Evolutionary conservation across 2,113 vertebrate genomes (phyloP).

Genomic region (Entelurus aequoreus): DNA sequence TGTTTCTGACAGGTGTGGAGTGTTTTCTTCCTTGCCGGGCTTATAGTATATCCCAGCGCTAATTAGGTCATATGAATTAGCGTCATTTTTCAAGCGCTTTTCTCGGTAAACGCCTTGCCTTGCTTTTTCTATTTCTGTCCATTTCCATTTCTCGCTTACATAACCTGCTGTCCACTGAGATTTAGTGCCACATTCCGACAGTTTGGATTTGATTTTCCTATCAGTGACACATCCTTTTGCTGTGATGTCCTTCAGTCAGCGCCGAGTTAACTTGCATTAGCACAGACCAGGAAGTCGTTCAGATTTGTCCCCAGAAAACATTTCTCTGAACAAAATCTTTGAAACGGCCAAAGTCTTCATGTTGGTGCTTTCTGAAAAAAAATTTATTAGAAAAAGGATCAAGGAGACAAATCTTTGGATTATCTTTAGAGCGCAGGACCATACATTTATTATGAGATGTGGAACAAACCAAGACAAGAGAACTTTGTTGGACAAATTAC

Average conservation of each 20-base stretch:
- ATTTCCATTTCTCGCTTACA: neutral
- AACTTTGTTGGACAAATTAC: neutral
- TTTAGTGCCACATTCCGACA: neutral
- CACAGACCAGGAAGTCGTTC: neutral
- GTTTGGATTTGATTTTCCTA: neutral
- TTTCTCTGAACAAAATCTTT: no score
- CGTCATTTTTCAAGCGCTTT: neutral
- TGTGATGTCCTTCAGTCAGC: neutral
- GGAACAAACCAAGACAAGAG: neutral
- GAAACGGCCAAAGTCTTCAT: neutral
- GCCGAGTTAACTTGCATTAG: neutral
- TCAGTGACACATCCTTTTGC: neutral
- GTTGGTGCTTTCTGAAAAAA: neutral
- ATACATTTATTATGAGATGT: constrained; percentile 1
- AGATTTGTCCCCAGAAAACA: neutral
- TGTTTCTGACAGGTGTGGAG: constrained; percentile 22
- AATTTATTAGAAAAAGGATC: neutral
- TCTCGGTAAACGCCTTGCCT: no score
- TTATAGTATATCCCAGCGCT: constrained; percentile 1
- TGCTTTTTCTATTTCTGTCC: neutral
- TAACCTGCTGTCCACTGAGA: neutral
- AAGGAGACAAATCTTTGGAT: neutral
- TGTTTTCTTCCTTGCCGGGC: constrained; percentile 5
- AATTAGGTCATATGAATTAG: constrained; percentile 7
- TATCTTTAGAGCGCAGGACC: neutral